These are phyloP conservation scores for Parnassius glacialis DNA, from an alignment of 2,888 invertebrate species.

Conservation along the genomic window DNA sequence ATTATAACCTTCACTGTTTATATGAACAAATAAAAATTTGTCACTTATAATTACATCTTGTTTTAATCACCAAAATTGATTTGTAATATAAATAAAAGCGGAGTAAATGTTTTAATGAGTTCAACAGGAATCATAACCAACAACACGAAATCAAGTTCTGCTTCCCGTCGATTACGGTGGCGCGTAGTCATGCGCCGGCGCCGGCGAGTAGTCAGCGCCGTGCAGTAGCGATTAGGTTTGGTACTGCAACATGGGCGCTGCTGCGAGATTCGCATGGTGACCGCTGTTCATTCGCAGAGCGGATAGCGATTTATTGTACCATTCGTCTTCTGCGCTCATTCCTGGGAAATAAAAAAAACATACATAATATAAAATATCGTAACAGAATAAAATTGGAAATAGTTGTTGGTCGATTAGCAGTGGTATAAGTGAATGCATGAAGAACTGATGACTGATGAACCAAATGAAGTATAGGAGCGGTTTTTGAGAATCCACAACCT, in stretches of 20 bases:
- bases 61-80: no score
- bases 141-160: slow-evolving; percentile 2
- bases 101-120: neutral
- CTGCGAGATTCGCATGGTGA: slow-evolving; percentile 96
- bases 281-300: slow-evolving; percentile 98
- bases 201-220: slow-evolving; percentile 77
- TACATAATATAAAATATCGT: no score
- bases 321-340: slow-evolving; percentile 96
- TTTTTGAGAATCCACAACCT: no score
- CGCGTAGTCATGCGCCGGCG: slow-evolving; percentile 75
- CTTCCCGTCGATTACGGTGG: slow-evolving; percentile 53
- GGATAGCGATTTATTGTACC: slow-evolving; percentile 99
- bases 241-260: slow-evolving; percentile 98
- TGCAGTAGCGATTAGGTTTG: slow-evolving; percentile 92
- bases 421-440: no score
- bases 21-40: no score
- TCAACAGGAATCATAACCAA: neutral
- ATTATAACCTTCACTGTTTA: no score
- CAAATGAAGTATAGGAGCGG: no score
- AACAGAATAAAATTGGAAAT: no score
- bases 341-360: slow-evolving; percentile 74
- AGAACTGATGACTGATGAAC: no score
- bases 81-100: no score
- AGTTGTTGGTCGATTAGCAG: no score
- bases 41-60: no score